A percentile compares a stretch with the other conserved stretches of the same genome.
phyloP scores from a whole-genome alignment of 2,888 invertebrate species.

The Ochropacha duplaris region DNA sequence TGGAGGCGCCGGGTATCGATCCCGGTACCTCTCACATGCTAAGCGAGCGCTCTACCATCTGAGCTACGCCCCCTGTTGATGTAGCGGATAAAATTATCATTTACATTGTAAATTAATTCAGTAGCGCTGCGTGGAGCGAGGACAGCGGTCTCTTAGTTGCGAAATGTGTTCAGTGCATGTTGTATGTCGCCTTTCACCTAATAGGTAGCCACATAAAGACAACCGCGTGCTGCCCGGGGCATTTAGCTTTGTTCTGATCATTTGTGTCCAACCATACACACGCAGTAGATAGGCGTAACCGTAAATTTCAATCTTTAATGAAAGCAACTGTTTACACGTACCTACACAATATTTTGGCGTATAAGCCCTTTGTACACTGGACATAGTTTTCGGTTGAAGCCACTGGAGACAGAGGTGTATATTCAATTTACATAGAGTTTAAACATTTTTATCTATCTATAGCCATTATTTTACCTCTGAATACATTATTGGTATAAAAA shows the following conservation, averaged over 20 bases:
- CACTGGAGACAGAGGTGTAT: too few species aligned
- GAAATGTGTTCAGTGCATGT: not conserved
- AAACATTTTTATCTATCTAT: too few species aligned
- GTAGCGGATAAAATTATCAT: conserved; percentile 7
- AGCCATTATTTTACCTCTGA: too few species aligned
- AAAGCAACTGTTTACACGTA: too few species aligned
- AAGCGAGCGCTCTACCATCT: conserved; percentile 84
- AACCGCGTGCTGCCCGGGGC: not conserved
- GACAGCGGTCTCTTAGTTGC: conserved; percentile 4
- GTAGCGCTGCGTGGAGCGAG: conserved; percentile 11
- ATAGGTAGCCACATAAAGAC: not conserved
- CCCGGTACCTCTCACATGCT: conserved; percentile 83
- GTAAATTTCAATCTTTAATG: too few species aligned
- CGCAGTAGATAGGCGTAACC: too few species aligned
- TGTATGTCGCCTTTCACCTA: not conserved
- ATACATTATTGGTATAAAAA: too few species aligned
- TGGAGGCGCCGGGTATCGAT: conserved; percentile 83
- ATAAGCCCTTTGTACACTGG: too few species aligned
- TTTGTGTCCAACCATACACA: not conserved
- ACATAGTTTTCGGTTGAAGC: too few species aligned
- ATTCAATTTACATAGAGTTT: too few species aligned
- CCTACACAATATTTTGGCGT: too few species aligned
- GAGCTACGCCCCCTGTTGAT: conserved; percentile 76
- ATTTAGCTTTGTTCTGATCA: not conserved
- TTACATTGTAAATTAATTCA: conserved; percentile 12